Conservation (phyloP, 1,140 invertebrate genomes). For the Lucilia cuprina region DNA sequence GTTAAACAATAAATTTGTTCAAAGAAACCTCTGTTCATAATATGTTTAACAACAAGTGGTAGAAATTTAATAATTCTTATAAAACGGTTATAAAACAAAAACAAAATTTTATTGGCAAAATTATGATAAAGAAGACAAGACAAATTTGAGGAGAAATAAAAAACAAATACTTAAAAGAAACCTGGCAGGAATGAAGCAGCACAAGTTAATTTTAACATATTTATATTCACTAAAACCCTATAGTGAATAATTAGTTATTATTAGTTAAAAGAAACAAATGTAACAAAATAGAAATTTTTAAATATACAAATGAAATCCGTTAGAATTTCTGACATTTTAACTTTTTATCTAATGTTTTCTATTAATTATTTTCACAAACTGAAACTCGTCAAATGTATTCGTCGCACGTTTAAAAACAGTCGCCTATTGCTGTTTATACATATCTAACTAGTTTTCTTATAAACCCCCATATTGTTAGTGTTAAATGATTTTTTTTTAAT, state of each 20-base stretch:
- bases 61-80: background rate
- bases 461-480: background rate
- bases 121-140: background rate
- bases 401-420: no score
- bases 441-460: no score
- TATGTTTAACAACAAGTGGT: background rate
- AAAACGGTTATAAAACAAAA: background rate
- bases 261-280: no score
- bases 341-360: no score
- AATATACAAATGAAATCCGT: no score
- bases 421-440: no score
- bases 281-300: no score
- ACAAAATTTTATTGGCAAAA: background rate
- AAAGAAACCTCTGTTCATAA: background rate
- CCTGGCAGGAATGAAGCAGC: background rate
- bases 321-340: no score
- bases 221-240: no score
- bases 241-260: no score
- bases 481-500: background rate
- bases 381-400: no score
- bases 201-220: background rate
- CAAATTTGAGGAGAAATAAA: background rate
- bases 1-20: constrained; percentile 3
- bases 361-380: no score
- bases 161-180: background rate